Base-by-base conservation (phyloP, 2,888 invertebrate genomes). In the Lasius fuliginosus region DNA sequence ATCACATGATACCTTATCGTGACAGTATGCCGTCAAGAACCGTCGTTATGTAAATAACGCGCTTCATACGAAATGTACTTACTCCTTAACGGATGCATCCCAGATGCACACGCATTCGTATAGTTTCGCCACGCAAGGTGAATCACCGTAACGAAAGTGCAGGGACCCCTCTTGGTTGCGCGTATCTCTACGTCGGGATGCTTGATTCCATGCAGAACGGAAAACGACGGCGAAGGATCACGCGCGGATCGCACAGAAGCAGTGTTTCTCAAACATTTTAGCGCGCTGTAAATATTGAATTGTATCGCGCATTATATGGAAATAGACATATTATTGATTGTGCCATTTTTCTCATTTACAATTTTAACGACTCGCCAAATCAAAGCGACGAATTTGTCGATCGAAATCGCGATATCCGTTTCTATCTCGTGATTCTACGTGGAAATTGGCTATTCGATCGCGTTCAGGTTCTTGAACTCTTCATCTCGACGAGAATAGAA, bases 391-490 rank as follows among this genome's bases (percentile, higher is more conserved):
- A 62, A 15, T n/a, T 15, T 12, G 27, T 58, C 67, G 77, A 77
- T 77, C 67, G 68, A 58, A 68, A 56, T 58, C 33, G 36, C 46
- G 33, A 8, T 27, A 27, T 79, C 60, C 71, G 71, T 81, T 81
- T 81, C 36, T 46, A 81, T 3, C 8, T 81, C 60, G 27, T 53
- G 33, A 64, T 18, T 76, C 27, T 65, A 65, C 42, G 40, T 3
- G 42, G 9, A 56, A 23, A 30, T 4, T 58, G 46, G 46, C 30
- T 58, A 15, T 69, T 60, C 79, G 64, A 60, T 69, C 62, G 60
- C 60, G 40, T 18, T 62, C 83, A 88, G 92, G 90, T 91, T 88
- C 85, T 90, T 90, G 91, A 92, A 92, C 92, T 89, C 83, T 90
- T 91, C 89, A 88, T 88, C 90, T 75, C 86, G 85, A 83, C 82